phyloP scores from a whole-genome alignment of 1,140 invertebrate genomes.

The Aplysia californica region DNA sequence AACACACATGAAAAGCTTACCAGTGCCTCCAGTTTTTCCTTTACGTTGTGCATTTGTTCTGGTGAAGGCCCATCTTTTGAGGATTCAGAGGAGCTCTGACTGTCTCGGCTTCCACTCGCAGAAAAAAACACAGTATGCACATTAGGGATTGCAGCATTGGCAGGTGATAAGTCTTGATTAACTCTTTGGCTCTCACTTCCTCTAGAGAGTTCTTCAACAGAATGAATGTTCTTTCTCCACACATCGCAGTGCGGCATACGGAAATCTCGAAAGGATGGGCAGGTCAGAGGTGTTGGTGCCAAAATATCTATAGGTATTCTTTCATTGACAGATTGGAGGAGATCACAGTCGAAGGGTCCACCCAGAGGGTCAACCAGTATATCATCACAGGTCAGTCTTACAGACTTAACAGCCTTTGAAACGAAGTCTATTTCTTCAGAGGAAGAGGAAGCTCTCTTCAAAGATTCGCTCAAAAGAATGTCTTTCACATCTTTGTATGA shows the following conservation, averaged over 20 bases:
- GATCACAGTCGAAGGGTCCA: background rate
- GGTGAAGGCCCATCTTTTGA: conserved; percentile 18
- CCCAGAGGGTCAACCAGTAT: background rate
- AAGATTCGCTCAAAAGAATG: background rate
- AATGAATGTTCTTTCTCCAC: background rate
- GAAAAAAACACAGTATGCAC: background rate
- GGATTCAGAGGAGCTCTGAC: background rate
- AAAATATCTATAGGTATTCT: conserved; percentile 2
- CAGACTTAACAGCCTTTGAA: background rate
- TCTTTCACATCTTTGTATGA: background rate
- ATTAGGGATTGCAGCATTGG: background rate
- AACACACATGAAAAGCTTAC: too few species aligned
- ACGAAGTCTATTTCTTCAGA: background rate
- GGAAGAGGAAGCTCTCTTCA: background rate
- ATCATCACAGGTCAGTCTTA: conserved; percentile 7
- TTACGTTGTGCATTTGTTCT: conserved; percentile 1
- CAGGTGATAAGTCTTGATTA: too few species aligned
- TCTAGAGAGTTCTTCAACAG: background rate
- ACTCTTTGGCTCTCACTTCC: too few species aligned
- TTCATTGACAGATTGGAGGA: background rate
- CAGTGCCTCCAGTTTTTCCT: background rate
- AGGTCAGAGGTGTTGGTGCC: background rate
- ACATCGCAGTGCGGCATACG: background rate
- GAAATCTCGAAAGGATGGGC: background rate
- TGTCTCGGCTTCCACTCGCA: background rate